Percentiles rank a stretch among this genome's conserved stretches.
These are phyloP conservation scores for Campylomormyrus tamandua DNA, from an alignment of 2,113 vertebrate species.

Conservation along the genomic window DNA sequence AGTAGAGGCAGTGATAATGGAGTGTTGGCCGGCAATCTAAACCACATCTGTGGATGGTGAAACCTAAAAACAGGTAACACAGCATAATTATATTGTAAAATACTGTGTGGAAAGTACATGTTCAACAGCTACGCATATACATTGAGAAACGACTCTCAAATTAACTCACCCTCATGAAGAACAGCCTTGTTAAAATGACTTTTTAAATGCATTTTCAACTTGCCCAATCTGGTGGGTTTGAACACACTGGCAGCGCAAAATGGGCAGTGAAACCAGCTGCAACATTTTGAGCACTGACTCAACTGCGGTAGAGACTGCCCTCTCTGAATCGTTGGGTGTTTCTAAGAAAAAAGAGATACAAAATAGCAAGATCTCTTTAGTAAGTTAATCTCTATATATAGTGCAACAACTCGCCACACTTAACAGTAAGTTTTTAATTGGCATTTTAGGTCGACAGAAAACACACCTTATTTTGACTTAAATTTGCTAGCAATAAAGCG, in stretches of 20 bases:
- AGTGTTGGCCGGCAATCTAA: not conserved
- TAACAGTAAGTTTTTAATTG: not conserved
- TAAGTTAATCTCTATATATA: not conserved
- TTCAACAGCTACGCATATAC: not conserved
- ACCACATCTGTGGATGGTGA: conserved; percentile 10
- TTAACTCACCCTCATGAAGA: not conserved
- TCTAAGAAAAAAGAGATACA: not conserved
- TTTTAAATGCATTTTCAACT: not conserved
- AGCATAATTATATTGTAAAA: not conserved
- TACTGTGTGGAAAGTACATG: not conserved
- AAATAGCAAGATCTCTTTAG: not conserved
- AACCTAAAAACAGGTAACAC: not conserved
- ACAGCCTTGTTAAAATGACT: conserved; percentile 9
- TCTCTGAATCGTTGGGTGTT: not conserved
- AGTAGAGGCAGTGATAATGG: conserved; percentile 7
- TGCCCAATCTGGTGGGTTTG: not conserved
- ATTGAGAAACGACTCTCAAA: not conserved
- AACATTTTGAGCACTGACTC: not conserved
- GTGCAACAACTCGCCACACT: not conserved
- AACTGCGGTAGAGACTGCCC: not conserved
- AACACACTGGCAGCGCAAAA: conserved; percentile 1
- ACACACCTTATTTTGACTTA: not conserved
- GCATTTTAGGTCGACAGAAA: not conserved
- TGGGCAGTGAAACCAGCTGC: not conserved
- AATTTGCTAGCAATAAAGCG: not conserved